Base-by-base conservation (phyloP, 1,140 invertebrate genomes). In the Macrostomum lignano region DNA sequence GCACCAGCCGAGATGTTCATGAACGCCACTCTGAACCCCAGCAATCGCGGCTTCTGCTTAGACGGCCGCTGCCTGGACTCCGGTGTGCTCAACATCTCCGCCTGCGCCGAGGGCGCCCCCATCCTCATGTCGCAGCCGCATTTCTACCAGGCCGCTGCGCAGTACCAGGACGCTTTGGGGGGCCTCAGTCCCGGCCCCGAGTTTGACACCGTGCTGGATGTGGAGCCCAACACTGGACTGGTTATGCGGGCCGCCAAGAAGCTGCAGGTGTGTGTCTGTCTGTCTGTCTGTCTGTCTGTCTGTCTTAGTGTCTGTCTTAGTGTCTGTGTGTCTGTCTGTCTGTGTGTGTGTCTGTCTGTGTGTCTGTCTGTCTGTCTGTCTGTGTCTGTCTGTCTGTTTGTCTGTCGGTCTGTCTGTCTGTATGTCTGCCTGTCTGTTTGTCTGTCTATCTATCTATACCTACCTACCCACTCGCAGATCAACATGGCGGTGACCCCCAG, bases 41-140 rank as follows among this genome's bases (percentile, higher is more conserved):
- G 33, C 30, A 48, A 48, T 36, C 30, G 6, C 21, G 48, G 48
- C 3, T 50, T 44, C 35, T 50, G 48, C 40, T 46, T 45, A 0
- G 11, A 2, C 5, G 35, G 19, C 6, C 34, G 37, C 17, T 50
- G 48, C 31, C 33, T 44, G 7, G 44, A 42, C 3, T 35, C 42
- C 7, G 48, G 48, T 1, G 37, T 50, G 1, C 40, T 48, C 1
- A 48, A 50, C 29, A 40, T 41, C 19, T 44, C 40, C 26, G 31
- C 28, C 2, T 50, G 46, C 38, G 39, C 13, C 7, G 19, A 19
- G 17, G n/a, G 32, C 11, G 44, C 44, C 9, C 44, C 44, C 2
- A 25, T 45, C 2, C 35, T 44, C 33, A 33, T 44, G 21, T 45
- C 44, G 4, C 23, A 42, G 32, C 44, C 44, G 2, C 44, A 45